These are phyloP conservation scores for Leptinotarsa defecta DNA, from an alignment of 1,140 invertebrate species.

Conservation along the genomic window DNA sequence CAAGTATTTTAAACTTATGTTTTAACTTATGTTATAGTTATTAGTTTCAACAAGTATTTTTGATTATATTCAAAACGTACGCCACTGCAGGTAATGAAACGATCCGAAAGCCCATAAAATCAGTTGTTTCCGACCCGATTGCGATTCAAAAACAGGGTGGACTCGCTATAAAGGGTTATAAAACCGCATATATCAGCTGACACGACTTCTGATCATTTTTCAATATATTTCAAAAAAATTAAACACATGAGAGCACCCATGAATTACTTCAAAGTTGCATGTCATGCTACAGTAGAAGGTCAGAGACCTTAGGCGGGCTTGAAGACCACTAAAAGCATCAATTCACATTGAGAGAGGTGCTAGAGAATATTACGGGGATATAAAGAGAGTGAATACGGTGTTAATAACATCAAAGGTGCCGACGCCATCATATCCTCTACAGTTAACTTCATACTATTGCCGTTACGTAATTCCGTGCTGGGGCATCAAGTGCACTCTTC, in stretches of 20 bases:
- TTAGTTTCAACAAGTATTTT: too few relatives aligned
- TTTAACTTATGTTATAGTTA: too few relatives aligned
- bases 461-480: not conserved
- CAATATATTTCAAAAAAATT: too few relatives aligned
- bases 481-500: not conserved
- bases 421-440: not conserved
- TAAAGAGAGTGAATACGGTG: not conserved
- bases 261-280: not conserved
- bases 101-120: too few relatives aligned
- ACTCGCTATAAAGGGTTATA: too few relatives aligned
- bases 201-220: too few relatives aligned
- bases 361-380: not conserved
- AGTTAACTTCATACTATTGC: not conserved
- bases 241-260: not conserved
- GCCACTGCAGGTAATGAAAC: too few relatives aligned
- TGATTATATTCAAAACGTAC: too few relatives aligned
- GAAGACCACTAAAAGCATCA: not conserved
- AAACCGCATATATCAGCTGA: too few relatives aligned
- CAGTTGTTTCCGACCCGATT: too few relatives aligned
- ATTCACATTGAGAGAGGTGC: not conserved
- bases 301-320: not conserved
- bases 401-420: constrained; percentile 3
- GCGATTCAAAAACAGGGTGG: too few relatives aligned
- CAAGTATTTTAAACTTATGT: too few relatives aligned
- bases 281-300: not conserved